Evolutionary conservation across 2,113 vertebrate genomes (phyloP).

Genomic region (Edolisoma coerulescens): DNA sequence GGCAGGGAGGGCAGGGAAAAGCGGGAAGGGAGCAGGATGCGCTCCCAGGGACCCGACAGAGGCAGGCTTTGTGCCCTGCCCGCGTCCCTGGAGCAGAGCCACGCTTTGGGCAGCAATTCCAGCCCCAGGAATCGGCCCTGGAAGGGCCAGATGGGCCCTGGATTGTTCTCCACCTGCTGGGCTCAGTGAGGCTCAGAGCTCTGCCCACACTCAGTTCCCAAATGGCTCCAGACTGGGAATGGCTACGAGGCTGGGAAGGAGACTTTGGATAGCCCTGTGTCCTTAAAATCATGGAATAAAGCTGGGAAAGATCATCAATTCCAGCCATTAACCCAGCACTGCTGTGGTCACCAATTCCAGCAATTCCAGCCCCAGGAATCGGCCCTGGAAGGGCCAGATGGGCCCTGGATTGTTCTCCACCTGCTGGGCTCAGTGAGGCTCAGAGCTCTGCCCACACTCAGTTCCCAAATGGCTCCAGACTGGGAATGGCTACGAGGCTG

Average conservation of each 20-base stretch:
- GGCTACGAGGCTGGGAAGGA: too few relatives aligned
- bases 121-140: not conserved
- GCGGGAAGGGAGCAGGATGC: not conserved
- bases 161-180: not conserved
- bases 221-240: accelerated
- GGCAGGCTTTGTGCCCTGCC: not conserved
- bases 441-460: not conserved
- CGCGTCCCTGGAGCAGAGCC: not conserved
- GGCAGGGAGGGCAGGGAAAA: slow-evolving; percentile 6
- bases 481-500: not conserved
- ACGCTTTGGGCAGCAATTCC: not conserved
- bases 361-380: not conserved
- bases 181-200: not conserved
- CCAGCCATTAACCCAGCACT: too few relatives aligned
- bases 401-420: not conserved
- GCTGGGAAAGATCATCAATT: too few relatives aligned
- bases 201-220: not conserved
- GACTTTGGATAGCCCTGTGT: too few relatives aligned
- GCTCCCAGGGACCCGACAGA: not conserved
- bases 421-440: not conserved
- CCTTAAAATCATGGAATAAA: too few relatives aligned
- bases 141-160: not conserved
- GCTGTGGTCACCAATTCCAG: not conserved
- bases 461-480: accelerated
- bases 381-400: not conserved